phyloP scores from a whole-genome alignment of 2,113 vertebrate species.

The Sigmodon hispidus region DNA sequence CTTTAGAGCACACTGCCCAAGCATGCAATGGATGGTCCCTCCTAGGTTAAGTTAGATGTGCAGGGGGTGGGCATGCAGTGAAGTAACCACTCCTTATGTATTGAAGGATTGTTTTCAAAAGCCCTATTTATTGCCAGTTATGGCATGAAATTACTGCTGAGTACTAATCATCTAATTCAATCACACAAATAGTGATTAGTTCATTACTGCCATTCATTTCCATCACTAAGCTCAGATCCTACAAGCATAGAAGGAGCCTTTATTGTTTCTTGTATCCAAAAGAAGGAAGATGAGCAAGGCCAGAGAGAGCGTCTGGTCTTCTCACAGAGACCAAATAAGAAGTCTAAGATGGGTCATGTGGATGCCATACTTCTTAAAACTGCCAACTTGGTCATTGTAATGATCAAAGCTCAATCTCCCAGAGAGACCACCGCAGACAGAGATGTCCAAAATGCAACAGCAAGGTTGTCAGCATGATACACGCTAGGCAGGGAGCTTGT shows the following conservation, averaged over 20 bases:
- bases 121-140: slow-evolving; percentile 20
- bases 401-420: no score
- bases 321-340: background rate
- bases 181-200: slow-evolving; percentile 33
- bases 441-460: no score
- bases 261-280: slow-evolving; percentile 9
- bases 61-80: no score
- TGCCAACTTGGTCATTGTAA: background rate
- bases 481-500: no score
- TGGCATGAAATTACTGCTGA: slow-evolving; percentile 46
- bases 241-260: background rate
- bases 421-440: no score
- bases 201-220: slow-evolving; percentile 24
- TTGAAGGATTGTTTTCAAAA: background rate
- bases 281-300: background rate
- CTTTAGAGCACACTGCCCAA: fast-evolving
- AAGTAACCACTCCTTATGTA: fast-evolving
- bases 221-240: slow-evolving; percentile 1
- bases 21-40: fast-evolving
- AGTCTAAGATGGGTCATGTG: no score
- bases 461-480: no score
- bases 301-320: background rate
- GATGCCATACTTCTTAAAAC: background rate
- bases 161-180: background rate
- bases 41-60: no score